Percentiles rank a stretch among this genome's conserved stretches.
These are phyloP conservation scores for Plotosus lineatus DNA, from an alignment of 2,113 vertebrate species.

Conservation along the genomic window DNA sequence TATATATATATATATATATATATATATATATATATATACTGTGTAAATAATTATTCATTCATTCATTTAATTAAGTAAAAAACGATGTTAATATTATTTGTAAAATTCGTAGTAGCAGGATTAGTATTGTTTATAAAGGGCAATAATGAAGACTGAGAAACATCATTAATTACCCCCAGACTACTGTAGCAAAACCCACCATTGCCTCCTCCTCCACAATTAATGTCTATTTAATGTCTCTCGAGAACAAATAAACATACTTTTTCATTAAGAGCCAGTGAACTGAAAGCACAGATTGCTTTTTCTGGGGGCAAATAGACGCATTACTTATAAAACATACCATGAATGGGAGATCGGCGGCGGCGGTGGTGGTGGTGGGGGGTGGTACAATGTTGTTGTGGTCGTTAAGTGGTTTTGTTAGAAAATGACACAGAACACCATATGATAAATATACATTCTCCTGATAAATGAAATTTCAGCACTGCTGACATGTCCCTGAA, in stretches of 20 bases:
- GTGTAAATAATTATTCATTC: no score
- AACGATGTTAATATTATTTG: background rate
- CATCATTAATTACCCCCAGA: conserved; percentile 63
- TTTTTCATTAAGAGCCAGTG: conserved; percentile 62
- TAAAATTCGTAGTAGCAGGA: background rate
- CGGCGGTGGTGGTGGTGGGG: no score
- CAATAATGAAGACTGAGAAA: conserved; percentile 42
- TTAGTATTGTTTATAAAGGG: conserved; percentile 52
- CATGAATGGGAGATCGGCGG: background rate
- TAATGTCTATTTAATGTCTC: conserved; percentile 68
- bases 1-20: no score
- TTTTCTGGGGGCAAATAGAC: background rate
- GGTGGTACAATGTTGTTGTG: background rate
- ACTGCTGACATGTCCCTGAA: conserved; percentile 15
- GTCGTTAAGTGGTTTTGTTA: conserved; percentile 16
- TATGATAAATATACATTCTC: conserved; percentile 40
- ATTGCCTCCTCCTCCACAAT: conserved; percentile 55
- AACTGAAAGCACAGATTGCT: conserved; percentile 40
- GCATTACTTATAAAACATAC: background rate
- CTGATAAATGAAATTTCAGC: conserved; percentile 34
- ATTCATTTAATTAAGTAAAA: no score
- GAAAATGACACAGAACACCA: conserved; percentile 31
- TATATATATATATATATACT: no score
- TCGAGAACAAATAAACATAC: conserved; percentile 62
- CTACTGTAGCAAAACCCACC: conserved; percentile 52